Percentiles rank a stretch among this genome's conserved stretches.
These are phyloP conservation scores for Hypotaenidia philippensis DNA, from an alignment of 2,797 vertebrate species.

Conservation along the genomic window DNA sequence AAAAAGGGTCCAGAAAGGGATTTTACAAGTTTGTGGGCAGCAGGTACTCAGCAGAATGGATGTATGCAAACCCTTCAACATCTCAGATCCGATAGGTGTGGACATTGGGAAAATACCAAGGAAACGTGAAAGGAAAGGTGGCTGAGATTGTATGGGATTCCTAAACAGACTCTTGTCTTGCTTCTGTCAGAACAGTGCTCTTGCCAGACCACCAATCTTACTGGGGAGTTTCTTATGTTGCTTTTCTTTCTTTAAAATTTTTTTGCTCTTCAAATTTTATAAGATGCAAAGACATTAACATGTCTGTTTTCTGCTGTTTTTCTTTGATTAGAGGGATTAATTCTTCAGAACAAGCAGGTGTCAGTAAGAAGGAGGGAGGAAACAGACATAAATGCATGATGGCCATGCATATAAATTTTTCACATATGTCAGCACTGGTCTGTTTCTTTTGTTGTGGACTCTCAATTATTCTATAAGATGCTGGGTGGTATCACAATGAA, in stretches of 20 bases:
- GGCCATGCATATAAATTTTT: no score
- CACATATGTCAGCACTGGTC: rapidly evolving
- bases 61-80: neutral
- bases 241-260: neutral
- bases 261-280: neutral
- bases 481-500: neutral
- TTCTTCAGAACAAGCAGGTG: neutral
- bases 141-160: neutral
- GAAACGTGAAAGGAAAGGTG: neutral
- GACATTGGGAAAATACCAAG: rapidly evolving
- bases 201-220: neutral
- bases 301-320: neutral
- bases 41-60: neutral
- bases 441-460: neutral
- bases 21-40: neutral
- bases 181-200: neutral
- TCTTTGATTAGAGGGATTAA: neutral
- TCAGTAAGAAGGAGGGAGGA: neutral
- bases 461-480: neutral
- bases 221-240: neutral
- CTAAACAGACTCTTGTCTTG: neutral
- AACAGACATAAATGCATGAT: neutral
- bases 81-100: neutral
- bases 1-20: neutral
- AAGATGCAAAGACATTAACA: neutral